These are phyloP conservation scores for Erythrolamprus reginae DNA, from an alignment of 2,113 vertebrate genomes.

Conservation along the genomic window DNA sequence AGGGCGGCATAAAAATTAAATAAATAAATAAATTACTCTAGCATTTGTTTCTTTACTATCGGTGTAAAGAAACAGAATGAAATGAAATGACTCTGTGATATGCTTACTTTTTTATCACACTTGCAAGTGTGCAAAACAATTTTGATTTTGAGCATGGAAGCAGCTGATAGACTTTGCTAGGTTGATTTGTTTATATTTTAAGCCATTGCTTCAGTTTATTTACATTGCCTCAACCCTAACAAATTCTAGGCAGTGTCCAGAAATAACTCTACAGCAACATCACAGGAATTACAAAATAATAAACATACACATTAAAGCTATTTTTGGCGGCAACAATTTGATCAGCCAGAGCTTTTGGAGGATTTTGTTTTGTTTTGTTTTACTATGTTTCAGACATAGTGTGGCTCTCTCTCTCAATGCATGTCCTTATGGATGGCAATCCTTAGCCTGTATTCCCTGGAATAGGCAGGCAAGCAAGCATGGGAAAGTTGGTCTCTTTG, in stretches of 20 bases:
- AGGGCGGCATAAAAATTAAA: too few relatives aligned
- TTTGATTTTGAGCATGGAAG: neutral
- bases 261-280: neutral
- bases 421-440: neutral
- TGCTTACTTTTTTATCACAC: neutral
- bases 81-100: neutral
- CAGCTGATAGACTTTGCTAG: neutral
- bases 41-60: neutral
- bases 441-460: neutral
- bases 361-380: neutral
- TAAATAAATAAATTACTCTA: too few relatives aligned
- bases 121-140: neutral
- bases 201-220: neutral
- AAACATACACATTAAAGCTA: neutral
- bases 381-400: neutral
- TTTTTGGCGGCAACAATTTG: neutral
- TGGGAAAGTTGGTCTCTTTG: neutral
- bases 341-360: neutral
- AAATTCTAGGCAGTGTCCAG: neutral
- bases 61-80: too few relatives aligned
- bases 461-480: neutral
- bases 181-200: neutral
- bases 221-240: neutral
- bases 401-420: neutral
- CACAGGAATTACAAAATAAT: neutral